phyloP scores from a whole-genome alignment of 2,797 vertebrate species.

The Holocentrus rufus region DNA sequence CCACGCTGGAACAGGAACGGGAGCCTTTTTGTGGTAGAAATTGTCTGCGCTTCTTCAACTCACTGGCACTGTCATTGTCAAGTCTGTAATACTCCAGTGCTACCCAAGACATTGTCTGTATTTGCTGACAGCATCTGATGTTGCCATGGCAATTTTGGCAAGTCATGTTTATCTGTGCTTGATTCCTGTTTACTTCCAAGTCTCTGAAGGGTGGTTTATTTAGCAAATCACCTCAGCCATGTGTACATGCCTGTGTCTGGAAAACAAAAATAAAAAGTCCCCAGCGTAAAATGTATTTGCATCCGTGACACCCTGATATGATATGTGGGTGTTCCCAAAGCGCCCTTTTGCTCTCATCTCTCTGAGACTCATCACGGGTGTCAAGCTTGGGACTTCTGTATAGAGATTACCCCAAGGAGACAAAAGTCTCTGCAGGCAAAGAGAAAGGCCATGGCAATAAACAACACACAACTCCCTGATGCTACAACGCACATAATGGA shows the following conservation, averaged over 20 bases:
- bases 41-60: slow-evolving; percentile 27
- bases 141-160: slow-evolving; percentile 74
- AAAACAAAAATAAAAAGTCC: slow-evolving; percentile 83
- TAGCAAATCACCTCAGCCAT: slow-evolving; percentile 74
- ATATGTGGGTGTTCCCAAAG: slow-evolving; percentile 60
- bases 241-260: slow-evolving; percentile 72
- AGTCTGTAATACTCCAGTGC: slow-evolving; percentile 27
- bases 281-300: slow-evolving; percentile 75
- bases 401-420: slow-evolving; percentile 67
- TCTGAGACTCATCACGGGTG: slow-evolving; percentile 68
- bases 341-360: slow-evolving; percentile 55
- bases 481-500: slow-evolving; percentile 38
- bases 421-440: slow-evolving; percentile 55
- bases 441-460: slow-evolving; percentile 60
- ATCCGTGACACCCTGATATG: slow-evolving; percentile 75
- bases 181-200: slow-evolving; percentile 75
- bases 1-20: slow-evolving; percentile 21
- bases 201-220: slow-evolving; percentile 68
- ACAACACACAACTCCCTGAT: slow-evolving; percentile 58
- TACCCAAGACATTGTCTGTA: slow-evolving; percentile 35
- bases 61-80: slow-evolving; percentile 47
- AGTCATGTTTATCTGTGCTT: slow-evolving; percentile 71
- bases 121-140: slow-evolving; percentile 64
- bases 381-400: slow-evolving; percentile 76
- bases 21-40: slow-evolving; percentile 39